Percentiles rank a stretch among this genome's conserved stretches.
Evolutionary conservation across 2,888 invertebrate genomes (phyloP).

Genomic region (Drosophila tripunctata): DNA sequence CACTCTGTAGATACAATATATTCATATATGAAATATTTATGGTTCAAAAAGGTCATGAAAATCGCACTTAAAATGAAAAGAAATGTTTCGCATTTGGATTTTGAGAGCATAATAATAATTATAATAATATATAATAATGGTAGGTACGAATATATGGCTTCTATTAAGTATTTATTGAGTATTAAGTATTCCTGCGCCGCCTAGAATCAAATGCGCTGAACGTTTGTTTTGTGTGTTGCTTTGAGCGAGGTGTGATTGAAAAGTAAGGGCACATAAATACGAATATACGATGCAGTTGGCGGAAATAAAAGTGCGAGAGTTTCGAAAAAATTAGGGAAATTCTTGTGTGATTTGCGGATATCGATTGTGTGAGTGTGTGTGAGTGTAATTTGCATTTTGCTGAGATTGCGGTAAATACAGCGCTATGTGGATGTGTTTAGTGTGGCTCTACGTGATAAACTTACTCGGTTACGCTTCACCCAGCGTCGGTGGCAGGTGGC

Average conservation of each 20-base stretch:
- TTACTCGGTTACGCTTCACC: constrained; percentile 94
- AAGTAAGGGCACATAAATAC: constrained; percentile 16
- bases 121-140: constrained; percentile 13
- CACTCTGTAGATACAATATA: neutral
- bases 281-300: constrained; percentile 12
- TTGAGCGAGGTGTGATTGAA: constrained; percentile 37
- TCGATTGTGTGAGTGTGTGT: neutral
- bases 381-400: neutral
- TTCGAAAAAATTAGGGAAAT: constrained; percentile 2
- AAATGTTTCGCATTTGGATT: constrained; percentile 18
- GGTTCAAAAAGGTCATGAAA: constrained; percentile 26
- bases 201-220: constrained; percentile 67
- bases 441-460: constrained; percentile 58
- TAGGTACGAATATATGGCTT: constrained; percentile 21
- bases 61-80: constrained; percentile 51
- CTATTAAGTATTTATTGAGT: too few relatives aligned
- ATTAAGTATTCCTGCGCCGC: constrained; percentile 52
- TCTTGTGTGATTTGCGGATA: neutral
- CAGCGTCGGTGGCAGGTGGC: constrained; percentile 89
- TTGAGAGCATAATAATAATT: neutral
- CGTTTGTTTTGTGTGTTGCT: too few relatives aligned
- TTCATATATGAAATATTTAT: neutral
- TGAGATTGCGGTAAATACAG: constrained; percentile 9
- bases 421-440: constrained; percentile 17
- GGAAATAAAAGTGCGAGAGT: constrained; percentile 17